phyloP scores from a whole-genome alignment of 2,888 invertebrate genomes.

The Leptinotarsa tumamoca region DNA sequence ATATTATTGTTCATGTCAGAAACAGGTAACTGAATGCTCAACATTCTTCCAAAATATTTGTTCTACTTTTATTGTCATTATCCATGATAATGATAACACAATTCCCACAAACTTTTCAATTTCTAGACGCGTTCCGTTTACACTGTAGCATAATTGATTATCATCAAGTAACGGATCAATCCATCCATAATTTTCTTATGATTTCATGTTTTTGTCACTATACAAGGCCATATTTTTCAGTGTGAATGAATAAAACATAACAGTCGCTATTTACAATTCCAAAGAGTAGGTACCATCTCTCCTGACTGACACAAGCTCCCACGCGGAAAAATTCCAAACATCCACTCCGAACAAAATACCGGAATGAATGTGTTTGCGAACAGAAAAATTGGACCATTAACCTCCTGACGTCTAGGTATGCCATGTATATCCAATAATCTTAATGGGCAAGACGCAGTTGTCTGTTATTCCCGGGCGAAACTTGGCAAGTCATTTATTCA shows the following conservation, averaged over 20 bases:
- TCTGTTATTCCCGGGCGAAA: constrained; percentile 45
- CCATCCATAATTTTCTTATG: no score
- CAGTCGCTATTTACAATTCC: not conserved
- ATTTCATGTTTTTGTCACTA: no score
- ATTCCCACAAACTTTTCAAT: no score
- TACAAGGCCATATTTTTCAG: not conserved
- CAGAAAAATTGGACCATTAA: constrained; percentile 38
- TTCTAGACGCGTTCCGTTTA: no score
- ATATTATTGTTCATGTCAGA: no score
- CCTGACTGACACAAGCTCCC: not conserved
- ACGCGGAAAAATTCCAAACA: not conserved
- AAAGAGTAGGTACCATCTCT: not conserved
- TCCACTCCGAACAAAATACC: not conserved
- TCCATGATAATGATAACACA: no score
- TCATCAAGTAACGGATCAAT: no score
- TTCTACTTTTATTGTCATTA: no score
- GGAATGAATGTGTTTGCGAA: constrained; percentile 38
- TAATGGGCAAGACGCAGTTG: constrained; percentile 55
- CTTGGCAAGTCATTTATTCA: constrained; percentile 46
- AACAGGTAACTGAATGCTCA: no score
- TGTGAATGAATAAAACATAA: not conserved
- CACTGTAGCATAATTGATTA: no score
- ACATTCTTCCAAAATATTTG: no score
- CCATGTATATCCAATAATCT: constrained; percentile 56
- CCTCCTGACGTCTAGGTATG: constrained; percentile 33